A percentile compares a stretch with the other conserved stretches of the same genome.
These are phyloP conservation scores for Siderastrea radians DNA, from an alignment of 92 coral and sea anemone species.

Conservation along the genomic window DNA sequence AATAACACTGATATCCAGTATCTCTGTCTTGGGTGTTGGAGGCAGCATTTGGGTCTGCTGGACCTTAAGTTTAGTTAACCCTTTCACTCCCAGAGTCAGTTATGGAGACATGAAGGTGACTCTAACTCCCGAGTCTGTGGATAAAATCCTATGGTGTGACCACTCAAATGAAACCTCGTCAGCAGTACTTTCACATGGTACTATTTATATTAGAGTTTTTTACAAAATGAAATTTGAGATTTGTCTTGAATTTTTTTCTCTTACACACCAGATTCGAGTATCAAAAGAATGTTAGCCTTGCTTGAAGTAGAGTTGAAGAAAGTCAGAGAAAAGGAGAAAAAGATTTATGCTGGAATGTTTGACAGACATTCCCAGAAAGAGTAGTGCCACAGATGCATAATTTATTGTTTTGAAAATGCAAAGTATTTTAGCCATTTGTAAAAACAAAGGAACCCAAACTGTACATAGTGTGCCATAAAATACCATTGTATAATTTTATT, in stretches of 20 bases:
- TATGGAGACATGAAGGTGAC: no score
- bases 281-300: slow-evolving; percentile 70
- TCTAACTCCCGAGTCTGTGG: no score
- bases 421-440: background rate
- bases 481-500: background rate
- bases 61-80: no score
- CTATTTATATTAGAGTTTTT: no score
- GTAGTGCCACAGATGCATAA: background rate
- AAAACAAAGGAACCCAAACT: background rate
- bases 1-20: no score
- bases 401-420: background rate
- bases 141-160: no score
- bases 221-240: no score
- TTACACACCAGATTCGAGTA: slow-evolving; percentile 61
- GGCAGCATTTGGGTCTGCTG: no score
- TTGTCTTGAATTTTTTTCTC: background rate
- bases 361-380: slow-evolving; percentile 57
- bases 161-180: no score
- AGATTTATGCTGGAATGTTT: slow-evolving; percentile 95
- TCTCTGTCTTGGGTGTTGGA: no score
- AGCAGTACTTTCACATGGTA: no score
- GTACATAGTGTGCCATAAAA: background rate
- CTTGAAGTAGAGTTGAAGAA: slow-evolving; percentile 87
- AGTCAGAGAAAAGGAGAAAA: slow-evolving; percentile 85
- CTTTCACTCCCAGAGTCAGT: no score